Conservation (phyloP, 2,888 invertebrate genomes). For the Oasisia sp. region DNA sequence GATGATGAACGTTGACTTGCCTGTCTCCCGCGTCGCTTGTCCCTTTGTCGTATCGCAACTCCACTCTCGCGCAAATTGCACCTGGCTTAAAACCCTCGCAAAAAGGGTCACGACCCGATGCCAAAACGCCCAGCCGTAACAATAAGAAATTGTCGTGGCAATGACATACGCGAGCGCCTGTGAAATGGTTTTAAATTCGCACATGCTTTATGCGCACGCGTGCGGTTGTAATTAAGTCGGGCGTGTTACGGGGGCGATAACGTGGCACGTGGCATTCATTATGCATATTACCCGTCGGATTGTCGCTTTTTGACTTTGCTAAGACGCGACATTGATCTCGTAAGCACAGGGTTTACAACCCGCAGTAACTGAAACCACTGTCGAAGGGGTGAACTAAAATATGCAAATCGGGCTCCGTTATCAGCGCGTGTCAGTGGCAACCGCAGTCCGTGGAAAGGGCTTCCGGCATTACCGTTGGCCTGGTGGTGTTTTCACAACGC, state of each 20-base stretch:
- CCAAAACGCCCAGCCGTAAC: neutral
- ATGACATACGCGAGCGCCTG: neutral
- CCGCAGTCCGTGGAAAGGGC: neutral
- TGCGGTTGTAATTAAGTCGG: neutral
- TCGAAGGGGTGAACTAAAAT: slow-evolving; percentile 3
- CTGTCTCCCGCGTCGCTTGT: neutral
- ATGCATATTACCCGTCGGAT: neutral
- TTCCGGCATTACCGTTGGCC: neutral
- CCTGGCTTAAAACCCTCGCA: neutral
- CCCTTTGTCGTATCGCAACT: neutral
- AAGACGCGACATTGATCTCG: neutral
- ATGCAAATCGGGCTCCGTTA: neutral
- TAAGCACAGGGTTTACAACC: neutral
- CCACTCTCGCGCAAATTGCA: neutral
- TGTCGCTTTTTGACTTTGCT: neutral
- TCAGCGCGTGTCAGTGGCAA: neutral
- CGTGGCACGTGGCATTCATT: neutral
- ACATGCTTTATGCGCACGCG: neutral
- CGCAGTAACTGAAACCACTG: neutral
- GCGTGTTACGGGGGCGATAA: neutral
- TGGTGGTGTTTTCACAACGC: neutral
- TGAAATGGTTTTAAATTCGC: neutral
- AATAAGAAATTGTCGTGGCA: neutral
- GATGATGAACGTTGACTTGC: neutral
- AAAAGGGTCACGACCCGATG: neutral